Evolutionary conservation across 92 coral and sea anemone genomes (phyloP).

Genomic region (Epizoanthus ramosus): DNA sequence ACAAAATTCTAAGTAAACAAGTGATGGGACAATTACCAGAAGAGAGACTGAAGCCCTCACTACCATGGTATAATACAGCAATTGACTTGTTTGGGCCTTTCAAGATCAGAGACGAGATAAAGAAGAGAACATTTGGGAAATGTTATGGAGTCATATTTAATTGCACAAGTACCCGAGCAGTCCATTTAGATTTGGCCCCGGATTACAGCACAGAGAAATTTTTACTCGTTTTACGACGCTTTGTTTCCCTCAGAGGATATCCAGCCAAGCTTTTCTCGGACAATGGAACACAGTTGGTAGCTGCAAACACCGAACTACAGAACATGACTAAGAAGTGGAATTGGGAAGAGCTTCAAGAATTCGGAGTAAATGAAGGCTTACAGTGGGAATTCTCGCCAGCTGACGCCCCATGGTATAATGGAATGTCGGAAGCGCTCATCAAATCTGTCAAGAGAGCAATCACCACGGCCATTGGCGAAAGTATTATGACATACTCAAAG

Average conservation of each 20-base stretch:
- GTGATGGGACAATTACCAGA: no score
- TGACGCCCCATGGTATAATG: slow-evolving; percentile 57
- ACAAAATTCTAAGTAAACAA: slow-evolving; percentile 15
- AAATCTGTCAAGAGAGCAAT: slow-evolving; percentile 60
- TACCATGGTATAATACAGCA: slow-evolving; percentile 11
- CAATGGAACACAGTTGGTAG: slow-evolving; percentile 45
- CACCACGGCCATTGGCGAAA: no score
- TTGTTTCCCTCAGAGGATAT: slow-evolving; percentile 46
- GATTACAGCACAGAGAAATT: slow-evolving; percentile 46
- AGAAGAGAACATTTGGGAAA: slow-evolving; percentile 33
- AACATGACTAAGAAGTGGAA: neutral
- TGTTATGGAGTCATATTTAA: slow-evolving; percentile 42
- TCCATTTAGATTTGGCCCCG: slow-evolving; percentile 27
- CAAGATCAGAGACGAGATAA: slow-evolving; percentile 20
- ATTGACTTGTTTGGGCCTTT: slow-evolving; percentile 30
- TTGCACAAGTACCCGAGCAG: slow-evolving; percentile 39
- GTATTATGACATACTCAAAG: no score
- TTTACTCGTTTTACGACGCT: slow-evolving; percentile 35
- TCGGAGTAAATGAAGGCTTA: slow-evolving; percentile 34
- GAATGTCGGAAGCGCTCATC: slow-evolving; percentile 43
- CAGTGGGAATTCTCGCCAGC: slow-evolving; percentile 3
- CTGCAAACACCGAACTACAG: slow-evolving; percentile 36
- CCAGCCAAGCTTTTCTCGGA: slow-evolving; percentile 32
- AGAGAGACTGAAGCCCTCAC: slow-evolving; percentile 19
- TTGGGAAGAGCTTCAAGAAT: neutral